phyloP scores from a whole-genome alignment of 2,888 invertebrate genomes.

The Anthrax anthrax region DNA sequence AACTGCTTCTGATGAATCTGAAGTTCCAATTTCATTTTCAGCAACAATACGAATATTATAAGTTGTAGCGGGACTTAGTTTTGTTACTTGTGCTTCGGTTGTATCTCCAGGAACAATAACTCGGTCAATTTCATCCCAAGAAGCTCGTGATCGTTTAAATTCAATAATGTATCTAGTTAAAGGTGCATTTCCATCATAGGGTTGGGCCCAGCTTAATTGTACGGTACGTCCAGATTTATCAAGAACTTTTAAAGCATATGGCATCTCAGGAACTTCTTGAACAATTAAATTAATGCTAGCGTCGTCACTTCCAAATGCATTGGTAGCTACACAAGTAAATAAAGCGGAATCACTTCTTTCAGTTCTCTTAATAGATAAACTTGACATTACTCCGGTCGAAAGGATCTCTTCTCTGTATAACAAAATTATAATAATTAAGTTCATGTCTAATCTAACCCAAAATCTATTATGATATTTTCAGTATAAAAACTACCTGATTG shows the following conservation, averaged over 20 bases:
- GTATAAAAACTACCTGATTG: conserved; percentile 46
- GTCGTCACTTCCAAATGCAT: conserved; percentile 86
- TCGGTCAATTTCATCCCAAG: conserved; percentile 74
- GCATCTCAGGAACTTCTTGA: conserved; percentile 70
- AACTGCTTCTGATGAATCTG: conserved; percentile 82
- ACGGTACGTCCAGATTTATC: conserved; percentile 85
- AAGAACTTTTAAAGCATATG: conserved; percentile 74
- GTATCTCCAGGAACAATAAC: conserved; percentile 82
- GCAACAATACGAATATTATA: conserved; percentile 88
- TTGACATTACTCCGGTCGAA: conserved; percentile 74
- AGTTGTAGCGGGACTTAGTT: conserved; percentile 77
- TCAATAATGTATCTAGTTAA: conserved; percentile 81
- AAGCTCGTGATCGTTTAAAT: conserved; percentile 72
- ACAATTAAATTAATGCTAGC: conserved; percentile 92
- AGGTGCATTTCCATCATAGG: conserved; percentile 83
- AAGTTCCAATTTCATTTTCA: conserved; percentile 86
- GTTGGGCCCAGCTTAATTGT: conserved; percentile 82
- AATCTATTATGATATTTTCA: too few species aligned
- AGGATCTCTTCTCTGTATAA: conserved; percentile 75
- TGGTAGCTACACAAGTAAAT: conserved; percentile 84
- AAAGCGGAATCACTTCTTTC: conserved; percentile 79
- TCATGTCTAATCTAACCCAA: too few species aligned
- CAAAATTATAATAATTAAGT: too few species aligned
- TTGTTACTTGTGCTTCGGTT: conserved; percentile 78
- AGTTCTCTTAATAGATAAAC: conserved; percentile 76